A percentile compares a stretch with the other conserved stretches of the same genome.
Evolutionary conservation across 2,797 vertebrate species (phyloP).

Genomic region (Xiphophorus birchmanni): DNA sequence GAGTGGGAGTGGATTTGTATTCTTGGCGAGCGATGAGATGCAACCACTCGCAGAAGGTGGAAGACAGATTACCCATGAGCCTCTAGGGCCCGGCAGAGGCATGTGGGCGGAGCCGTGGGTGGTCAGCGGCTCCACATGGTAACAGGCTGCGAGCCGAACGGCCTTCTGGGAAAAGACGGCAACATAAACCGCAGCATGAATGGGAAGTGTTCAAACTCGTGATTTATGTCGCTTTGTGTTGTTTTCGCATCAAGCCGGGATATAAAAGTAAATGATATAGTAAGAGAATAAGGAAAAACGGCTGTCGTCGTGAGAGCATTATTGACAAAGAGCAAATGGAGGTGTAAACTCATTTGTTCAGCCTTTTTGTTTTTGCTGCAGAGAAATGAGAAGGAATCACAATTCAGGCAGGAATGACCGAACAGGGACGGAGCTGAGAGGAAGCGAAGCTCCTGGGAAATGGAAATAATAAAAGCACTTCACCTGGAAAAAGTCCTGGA

Average conservation of each 20-base stretch:
- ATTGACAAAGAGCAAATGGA: constrained; percentile 10
- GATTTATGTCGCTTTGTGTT: constrained; percentile 31
- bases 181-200: constrained; percentile 20
- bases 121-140: constrained; percentile 38
- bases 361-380: constrained; percentile 32
- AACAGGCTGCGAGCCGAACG: constrained; percentile 44
- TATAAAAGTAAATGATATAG: constrained; percentile 28
- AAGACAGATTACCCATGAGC: constrained; percentile 54
- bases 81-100: constrained; percentile 38
- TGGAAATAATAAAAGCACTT: constrained; percentile 37
- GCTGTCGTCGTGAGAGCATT: background rate
- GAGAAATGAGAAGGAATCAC: constrained; percentile 40
- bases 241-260: constrained; percentile 5
- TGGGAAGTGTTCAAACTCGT: background rate
- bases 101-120: constrained; percentile 39
- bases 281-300: constrained; percentile 12
- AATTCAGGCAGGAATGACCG: constrained; percentile 29
- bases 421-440: constrained; percentile 20
- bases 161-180: constrained; percentile 42
- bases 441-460: constrained; percentile 54
- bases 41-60: constrained; percentile 16
- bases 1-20: constrained; percentile 42
- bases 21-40: constrained; percentile 32
- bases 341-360: constrained; percentile 26
- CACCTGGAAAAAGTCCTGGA: constrained; percentile 17